Evolutionary conservation across 2,797 vertebrate species (phyloP), one percentile per base, ranked within the genome.

Genomic region (Pangasius krempfi): DNA sequence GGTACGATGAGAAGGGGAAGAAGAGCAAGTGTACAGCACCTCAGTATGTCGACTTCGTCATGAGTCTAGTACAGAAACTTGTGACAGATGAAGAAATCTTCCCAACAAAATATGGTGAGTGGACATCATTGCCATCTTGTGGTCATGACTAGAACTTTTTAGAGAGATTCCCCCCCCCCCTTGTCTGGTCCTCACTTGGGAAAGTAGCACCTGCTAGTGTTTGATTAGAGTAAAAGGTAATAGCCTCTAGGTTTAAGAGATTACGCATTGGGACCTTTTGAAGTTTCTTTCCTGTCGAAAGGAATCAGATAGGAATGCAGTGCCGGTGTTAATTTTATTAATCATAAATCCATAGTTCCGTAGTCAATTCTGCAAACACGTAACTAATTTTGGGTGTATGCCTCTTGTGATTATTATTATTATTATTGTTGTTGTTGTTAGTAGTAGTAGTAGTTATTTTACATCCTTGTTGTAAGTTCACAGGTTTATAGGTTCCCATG

Each of bases 31-130:
- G 98, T 96, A 99, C 98, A 3, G 98, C 98, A 81, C 98, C 98
- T 14, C 98, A 99, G 95, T 99, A 99, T 5, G 97, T 99, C 12
- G 98, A 99, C 95, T 99, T 99, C 0, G 98, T 99, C 91, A 99
- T 99, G 98, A 99, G 98, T 92, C 97, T 97, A 0, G 98, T 98
- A 95, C 98, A 99, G 96, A 99, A 99, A 91, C 96, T 99, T 94
- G 98, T 99, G 94, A 99, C 98, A 0, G 98, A 99, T 30, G 98
- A 99, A 94, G 98, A 99, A 5, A 97, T 98, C 94, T 99, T 99
- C 92, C 98, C 98, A 52, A 99, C 98, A 22, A 99, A 99, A 96
- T 99, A 99, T 0, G 98, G 98, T 99, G 95, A 56, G 97, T 94
- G 0, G 58, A 62, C 0, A 47, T 73, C 1, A 12, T 47, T 47